Evolutionary conservation across 2,113 vertebrate genomes (phyloP), one percentile per base, ranked within the genome.

Genomic region (Mystacornis crossleyi): DNA sequence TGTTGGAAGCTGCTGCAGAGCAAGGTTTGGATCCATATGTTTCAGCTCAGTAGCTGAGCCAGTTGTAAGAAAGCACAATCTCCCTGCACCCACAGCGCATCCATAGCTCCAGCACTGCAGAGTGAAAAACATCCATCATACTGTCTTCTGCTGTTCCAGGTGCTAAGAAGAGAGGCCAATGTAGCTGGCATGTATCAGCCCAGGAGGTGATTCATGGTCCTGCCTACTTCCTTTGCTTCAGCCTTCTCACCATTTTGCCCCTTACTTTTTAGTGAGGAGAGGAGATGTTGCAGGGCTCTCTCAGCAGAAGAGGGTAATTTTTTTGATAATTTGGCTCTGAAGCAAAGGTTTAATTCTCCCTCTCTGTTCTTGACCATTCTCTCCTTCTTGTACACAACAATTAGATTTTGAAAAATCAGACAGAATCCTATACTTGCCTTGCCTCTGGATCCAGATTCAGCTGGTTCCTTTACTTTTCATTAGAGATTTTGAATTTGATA

Each of bases 121-220:
- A 87, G 81, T 38, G 50, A 51, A 77, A 72, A 91, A 34, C 75
- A 94, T 93, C 75, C 87, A 95, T 97, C 79, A 94, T 34, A 43
- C 58, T 94, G 95, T 55, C 85, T 74, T 83, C 64, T 96, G 38
- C 84, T 94, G 62, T 88, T 93, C 81, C 93, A 96, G 85, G 90
- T 96, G 82, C 91, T 96, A 40, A 82, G 87, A 80, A 88, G 54
- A 90, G 85, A 82, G 62, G 85, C 92, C 70, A 80, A 0, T 58
- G 47, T 38, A 77, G 60, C 90, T 88, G 92, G 81, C 66, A 64
- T 78, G 72, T 86, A 83, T 81, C 81, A 92, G 74, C 82, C 26
- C 23, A 71, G 74, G 85, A 93, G 47, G 47, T 94, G 93, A 94
- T 48, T 80, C 75, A 90, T 86, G 67, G 50, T 54, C 64, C 87